Percentiles rank a stretch among this genome's conserved stretches.
These are phyloP conservation scores for Idaea biselata DNA, from an alignment of 2,888 invertebrate species.

Conservation along the genomic window DNA sequence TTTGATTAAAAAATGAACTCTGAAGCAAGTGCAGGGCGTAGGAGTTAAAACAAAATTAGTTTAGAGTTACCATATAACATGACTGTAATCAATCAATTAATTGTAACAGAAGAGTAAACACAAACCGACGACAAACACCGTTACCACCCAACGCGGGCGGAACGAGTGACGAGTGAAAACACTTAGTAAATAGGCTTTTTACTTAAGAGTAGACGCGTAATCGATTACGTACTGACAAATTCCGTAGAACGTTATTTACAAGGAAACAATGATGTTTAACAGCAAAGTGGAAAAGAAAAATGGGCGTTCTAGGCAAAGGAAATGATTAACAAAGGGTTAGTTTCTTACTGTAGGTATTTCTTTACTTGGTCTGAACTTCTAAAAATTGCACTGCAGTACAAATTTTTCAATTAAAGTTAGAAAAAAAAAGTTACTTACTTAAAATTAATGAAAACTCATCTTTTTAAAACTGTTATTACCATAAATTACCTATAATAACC, in stretches of 20 bases:
- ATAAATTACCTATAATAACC: no score
- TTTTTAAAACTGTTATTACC: no score
- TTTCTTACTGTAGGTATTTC: no score
- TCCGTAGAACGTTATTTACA: constrained; percentile 27
- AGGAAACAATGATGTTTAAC: not conserved
- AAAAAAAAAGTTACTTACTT: no score
- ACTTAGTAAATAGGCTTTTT: not conserved
- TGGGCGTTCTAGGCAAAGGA: no score
- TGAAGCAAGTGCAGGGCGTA: no score
- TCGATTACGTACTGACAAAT: constrained; percentile 29
- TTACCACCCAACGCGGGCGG: not conserved
- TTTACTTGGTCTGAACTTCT: no score
- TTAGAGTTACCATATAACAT: not conserved
- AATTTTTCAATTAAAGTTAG: no score
- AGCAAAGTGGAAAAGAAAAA: not conserved
- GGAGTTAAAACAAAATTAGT: not conserved
- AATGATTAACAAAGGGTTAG: no score
- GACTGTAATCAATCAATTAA: not conserved
- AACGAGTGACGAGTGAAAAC: not conserved
- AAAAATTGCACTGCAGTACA: no score
- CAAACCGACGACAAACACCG: not conserved
- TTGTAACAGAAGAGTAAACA: not conserved
- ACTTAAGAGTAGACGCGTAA: constrained; percentile 13
- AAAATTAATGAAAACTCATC: no score
- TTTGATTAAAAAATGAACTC: no score